phyloP scores from a whole-genome alignment of 2,113 vertebrate genomes.

The Sula dactylatra region DNA sequence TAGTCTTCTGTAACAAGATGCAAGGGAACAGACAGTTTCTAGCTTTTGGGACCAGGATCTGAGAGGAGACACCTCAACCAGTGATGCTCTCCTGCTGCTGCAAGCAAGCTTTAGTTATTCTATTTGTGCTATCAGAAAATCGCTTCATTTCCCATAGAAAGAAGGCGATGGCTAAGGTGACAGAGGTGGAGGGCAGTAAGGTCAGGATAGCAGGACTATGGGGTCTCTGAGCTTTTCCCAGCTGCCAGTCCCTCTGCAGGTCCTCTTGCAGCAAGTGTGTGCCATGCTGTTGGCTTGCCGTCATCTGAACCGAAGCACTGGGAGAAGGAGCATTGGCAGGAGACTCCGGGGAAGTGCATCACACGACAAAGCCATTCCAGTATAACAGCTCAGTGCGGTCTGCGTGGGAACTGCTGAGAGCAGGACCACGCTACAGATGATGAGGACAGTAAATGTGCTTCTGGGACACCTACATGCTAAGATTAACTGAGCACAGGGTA shows the following conservation, averaged over 20 bases:
- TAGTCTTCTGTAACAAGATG: background rate
- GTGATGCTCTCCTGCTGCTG: background rate
- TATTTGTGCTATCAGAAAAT: background rate
- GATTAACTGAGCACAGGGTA: background rate
- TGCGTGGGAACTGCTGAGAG: background rate
- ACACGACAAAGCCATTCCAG: fast-evolving
- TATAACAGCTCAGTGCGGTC: fast-evolving
- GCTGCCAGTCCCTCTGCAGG: background rate
- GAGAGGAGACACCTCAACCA: background rate
- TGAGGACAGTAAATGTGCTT: background rate
- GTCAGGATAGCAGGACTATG: background rate
- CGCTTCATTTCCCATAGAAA: fast-evolving
- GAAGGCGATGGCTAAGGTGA: background rate
- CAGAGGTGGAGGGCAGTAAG: background rate
- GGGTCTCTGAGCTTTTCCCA: background rate
- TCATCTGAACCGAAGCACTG: background rate
- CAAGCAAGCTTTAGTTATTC: background rate
- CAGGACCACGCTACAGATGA: fast-evolving
- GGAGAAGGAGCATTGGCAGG: background rate
- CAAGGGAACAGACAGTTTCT: background rate
- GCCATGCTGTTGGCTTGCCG: fast-evolving
- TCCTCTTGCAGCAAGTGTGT: too few species aligned
- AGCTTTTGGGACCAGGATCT: background rate
- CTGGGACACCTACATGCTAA: background rate
- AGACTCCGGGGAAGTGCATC: background rate